Base-by-base conservation (phyloP, 2,888 invertebrate genomes). In the Phalangium opilio region DNA sequence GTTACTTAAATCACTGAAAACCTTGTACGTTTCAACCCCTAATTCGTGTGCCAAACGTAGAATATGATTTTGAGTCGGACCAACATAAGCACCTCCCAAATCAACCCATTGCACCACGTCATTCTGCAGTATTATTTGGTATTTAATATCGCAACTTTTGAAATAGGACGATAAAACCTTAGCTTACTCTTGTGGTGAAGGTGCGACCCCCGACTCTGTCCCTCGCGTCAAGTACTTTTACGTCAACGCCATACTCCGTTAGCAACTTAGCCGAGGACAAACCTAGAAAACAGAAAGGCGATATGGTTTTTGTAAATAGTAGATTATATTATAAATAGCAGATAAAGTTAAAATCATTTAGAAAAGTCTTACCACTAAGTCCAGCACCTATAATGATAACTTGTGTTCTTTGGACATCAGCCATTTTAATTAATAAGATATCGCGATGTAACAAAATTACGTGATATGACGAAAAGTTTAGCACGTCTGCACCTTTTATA, bases 81-180 rank as follows among this genome's bases (percentile, higher is more conserved):
- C 62, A 8, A 61, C 57, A 48, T 61, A 63, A 12, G 62, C 51
- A 11, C 59, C 62, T 4, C 62, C 63, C 15, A 63, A 50, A 47
- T 63, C 63, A 5, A 51, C 49, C 19, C 18, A 41, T 17, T 17
- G 35, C 44, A 41, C 45, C 41, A 27, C 18, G n/a, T 38, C 38
- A 38, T 38, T 38, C 38, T 38, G 8, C n/a, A n/a, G n/a, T 27
- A 27, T 27, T 27, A 27, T 8, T 4, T 4, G 27, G 27, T n/a
- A n/a, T n/a, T n/a, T n/a, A n/a, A n/a, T n/a, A n/a, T n/a, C n/a
- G n/a, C n/a, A n/a, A n/a, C n/a, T n/a, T n/a, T n/a, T n/a, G n/a
- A n/a, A n/a, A n/a, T n/a, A n/a, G n/a, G n/a, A n/a, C n/a, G n/a
- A n/a, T n/a, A n/a, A n/a, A n/a, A n/a, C n/a, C n/a, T n/a, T n/a